A percentile compares a stretch with the other conserved stretches of the same genome.
Evolutionary conservation across 2,888 invertebrate species (phyloP).

Genomic region (Andrena dorsata): DNA sequence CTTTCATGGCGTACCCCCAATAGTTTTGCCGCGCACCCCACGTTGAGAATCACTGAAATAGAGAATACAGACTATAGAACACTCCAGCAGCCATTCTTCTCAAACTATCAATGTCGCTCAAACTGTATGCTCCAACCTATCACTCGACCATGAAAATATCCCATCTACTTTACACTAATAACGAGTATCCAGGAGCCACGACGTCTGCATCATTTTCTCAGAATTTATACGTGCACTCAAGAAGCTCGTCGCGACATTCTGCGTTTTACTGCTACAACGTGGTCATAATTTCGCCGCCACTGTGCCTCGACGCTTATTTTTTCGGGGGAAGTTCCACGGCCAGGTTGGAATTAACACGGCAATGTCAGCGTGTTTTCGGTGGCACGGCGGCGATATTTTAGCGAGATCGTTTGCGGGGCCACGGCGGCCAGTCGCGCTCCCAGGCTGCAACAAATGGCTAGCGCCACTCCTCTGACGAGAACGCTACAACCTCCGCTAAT

Average conservation of each 20-base stretch:
- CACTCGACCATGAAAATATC: too few species aligned
- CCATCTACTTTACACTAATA: too few species aligned
- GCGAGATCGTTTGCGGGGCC: constrained; percentile 27
- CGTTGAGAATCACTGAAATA: too few species aligned
- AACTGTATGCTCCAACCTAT: too few species aligned
- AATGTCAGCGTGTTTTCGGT: constrained; percentile 44
- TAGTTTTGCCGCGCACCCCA: too few species aligned
- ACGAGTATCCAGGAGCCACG: too few species aligned
- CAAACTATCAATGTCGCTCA: too few species aligned
- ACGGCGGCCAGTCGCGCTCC: constrained; percentile 18
- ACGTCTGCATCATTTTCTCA: background rate
- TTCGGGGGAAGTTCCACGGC: background rate
- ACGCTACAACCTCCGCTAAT: constrained; percentile 68
- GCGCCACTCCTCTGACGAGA: constrained; percentile 69
- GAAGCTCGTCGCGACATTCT: background rate
- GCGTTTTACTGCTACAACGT: background rate
- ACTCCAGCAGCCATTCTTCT: too few species aligned
- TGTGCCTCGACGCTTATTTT: background rate
- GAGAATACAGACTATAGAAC: too few species aligned
- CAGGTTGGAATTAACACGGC: constrained; percentile 46
- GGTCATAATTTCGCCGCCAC: constrained; percentile 21
- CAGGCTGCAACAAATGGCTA: constrained; percentile 62
- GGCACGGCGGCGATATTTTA: constrained; percentile 41
- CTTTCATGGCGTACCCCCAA: too few species aligned
- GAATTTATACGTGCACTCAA: background rate